Evolutionary conservation across 1,140 invertebrate species (phyloP).

Genomic region (Drosophila bifasciata): DNA sequence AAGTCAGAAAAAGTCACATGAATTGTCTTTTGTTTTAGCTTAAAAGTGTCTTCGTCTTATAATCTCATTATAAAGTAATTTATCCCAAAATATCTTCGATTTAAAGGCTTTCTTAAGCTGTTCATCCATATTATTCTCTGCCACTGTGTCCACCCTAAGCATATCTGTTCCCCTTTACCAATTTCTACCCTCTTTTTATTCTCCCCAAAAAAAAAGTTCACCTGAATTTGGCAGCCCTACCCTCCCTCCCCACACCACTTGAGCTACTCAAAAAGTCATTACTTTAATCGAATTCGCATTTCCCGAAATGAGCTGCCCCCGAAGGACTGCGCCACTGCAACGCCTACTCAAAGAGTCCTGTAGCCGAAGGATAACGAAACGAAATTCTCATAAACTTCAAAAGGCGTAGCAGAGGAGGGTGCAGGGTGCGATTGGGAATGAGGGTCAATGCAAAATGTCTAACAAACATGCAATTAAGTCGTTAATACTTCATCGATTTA

Average conservation of each 20-base stretch:
- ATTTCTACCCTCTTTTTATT: no score
- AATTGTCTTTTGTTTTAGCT: no score
- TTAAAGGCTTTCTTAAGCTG: no score
- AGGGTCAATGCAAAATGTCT: slow-evolving; percentile 60
- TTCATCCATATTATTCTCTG: no score
- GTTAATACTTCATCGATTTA: slow-evolving; percentile 82
- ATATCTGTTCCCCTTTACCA: not conserved
- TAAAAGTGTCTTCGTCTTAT: no score
- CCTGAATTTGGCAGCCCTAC: slow-evolving; percentile 1
- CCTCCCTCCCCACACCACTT: not conserved
- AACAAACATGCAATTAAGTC: slow-evolving; percentile 82
- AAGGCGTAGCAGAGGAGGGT: slow-evolving; percentile 8
- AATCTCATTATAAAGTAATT: no score
- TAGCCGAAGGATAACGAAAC: slow-evolving; percentile 18
- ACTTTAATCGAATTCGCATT: slow-evolving; percentile 79
- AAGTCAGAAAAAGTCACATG: no score
- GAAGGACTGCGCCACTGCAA: slow-evolving; percentile 51
- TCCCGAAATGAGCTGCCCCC: slow-evolving; percentile 62
- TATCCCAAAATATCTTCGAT: no score
- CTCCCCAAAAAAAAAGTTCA: not conserved
- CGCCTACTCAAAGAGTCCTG: slow-evolving; percentile 53
- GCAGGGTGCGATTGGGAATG: not conserved
- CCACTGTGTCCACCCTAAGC: no score
- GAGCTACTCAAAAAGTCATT: slow-evolving; percentile 70
- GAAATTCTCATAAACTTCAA: slow-evolving; percentile 61